phyloP scores from a whole-genome alignment of 2,113 vertebrate species.

The Cochlearius cochlearius region DNA sequence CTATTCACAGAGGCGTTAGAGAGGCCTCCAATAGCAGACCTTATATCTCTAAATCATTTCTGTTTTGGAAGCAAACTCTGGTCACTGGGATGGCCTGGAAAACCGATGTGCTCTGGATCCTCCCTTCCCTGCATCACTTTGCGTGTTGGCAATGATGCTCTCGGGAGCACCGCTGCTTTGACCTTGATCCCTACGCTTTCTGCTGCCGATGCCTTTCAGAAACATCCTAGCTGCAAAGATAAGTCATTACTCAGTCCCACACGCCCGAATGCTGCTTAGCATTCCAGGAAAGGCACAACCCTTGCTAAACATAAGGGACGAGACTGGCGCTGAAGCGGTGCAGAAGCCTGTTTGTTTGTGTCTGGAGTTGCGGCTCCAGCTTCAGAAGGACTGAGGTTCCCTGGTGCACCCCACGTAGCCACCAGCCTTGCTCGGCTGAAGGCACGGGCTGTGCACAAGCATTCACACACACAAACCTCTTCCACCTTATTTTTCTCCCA shows the following conservation, averaged over 20 bases:
- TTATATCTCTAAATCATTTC: background rate
- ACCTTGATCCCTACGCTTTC: background rate
- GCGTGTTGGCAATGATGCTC: background rate
- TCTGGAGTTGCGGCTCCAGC: background rate
- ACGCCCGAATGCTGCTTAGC: background rate
- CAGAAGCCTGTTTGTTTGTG: background rate
- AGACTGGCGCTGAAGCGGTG: background rate
- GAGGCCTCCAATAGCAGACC: background rate
- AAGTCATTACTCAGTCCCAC: background rate
- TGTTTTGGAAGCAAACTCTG: background rate
- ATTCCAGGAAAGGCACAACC: slow-evolving; percentile 2
- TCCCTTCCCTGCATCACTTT: background rate
- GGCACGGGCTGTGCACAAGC: fast-evolving
- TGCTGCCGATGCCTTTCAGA: background rate
- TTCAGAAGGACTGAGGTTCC: background rate
- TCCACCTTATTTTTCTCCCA: background rate
- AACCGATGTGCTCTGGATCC: background rate
- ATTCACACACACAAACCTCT: background rate
- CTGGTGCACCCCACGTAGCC: fast-evolving
- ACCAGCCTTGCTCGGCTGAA: background rate
- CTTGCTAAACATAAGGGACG: background rate
- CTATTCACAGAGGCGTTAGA: background rate
- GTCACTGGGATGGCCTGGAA: background rate
- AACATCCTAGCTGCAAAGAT: background rate
- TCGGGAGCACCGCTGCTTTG: background rate